phyloP scores from a whole-genome alignment of 2,113 vertebrate species.

The Tretioscincus oriximinensis region DNA sequence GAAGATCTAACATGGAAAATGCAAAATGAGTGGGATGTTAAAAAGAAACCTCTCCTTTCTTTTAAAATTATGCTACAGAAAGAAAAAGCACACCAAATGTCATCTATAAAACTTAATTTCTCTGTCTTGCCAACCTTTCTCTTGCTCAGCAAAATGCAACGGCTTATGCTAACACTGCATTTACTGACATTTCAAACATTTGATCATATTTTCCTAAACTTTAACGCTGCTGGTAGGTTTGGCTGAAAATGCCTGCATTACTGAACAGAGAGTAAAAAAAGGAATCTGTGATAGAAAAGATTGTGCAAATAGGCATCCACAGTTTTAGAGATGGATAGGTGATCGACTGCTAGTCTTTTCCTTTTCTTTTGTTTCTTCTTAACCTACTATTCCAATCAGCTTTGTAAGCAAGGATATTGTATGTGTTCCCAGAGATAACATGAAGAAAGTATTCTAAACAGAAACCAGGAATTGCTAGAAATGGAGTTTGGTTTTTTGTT shows the following conservation, averaged over 20 bases:
- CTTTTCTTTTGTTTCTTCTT: not conserved
- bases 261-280: not conserved
- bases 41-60: conserved; percentile 54
- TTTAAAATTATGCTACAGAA: conserved; percentile 30
- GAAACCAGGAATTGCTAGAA: no score
- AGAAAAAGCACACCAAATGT: conserved; percentile 38
- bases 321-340: conserved; percentile 55
- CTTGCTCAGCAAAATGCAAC: conserved; percentile 65
- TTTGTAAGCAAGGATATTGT: conserved; percentile 35
- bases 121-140: conserved; percentile 60
- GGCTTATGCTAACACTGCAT: conserved; percentile 63
- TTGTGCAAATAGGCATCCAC: conserved; percentile 50
- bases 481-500: no score
- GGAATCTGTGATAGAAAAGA: conserved; percentile 54
- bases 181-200: conserved; percentile 67
- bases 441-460: no score
- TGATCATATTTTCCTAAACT: conserved; percentile 67
- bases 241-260: conserved; percentile 50
- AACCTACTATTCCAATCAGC: not conserved
- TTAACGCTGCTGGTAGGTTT: conserved; percentile 62
- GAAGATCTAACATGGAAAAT: conserved; percentile 58
- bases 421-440: no score
- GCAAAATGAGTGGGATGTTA: conserved; percentile 53
- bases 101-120: conserved; percentile 65
- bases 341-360: conserved; percentile 3